Conservation (phyloP, 2,797 vertebrate genomes). For the Acanthurus leucopareius region DNA sequence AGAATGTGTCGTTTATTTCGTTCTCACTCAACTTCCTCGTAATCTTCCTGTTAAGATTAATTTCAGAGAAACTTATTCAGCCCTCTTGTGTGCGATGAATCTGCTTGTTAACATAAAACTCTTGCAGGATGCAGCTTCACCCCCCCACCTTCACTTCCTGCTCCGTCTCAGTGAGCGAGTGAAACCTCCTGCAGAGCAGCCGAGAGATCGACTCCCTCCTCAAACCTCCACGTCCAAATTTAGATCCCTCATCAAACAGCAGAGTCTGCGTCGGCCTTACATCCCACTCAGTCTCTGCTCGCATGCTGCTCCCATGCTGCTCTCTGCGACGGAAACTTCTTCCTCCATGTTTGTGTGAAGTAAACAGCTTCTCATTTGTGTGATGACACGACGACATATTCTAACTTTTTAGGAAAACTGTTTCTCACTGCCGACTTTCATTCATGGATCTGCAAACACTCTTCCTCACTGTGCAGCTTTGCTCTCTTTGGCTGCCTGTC, state of each 20-base stretch:
- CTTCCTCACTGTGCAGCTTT: slow-evolving; percentile 6
- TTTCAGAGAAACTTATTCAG: no score
- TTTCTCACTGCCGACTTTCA: slow-evolving; percentile 2
- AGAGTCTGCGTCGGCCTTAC: not conserved
- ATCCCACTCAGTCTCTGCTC: not conserved
- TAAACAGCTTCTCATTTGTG: slow-evolving; percentile 22
- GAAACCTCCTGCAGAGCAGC: not conserved
- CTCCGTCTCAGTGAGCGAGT: no score
- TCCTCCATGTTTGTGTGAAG: slow-evolving; percentile 20
- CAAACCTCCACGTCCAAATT: slow-evolving; percentile 19
- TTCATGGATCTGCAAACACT: not conserved
- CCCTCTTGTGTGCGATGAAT: no score
- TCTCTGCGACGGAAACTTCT: not conserved
- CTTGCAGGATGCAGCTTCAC: no score
- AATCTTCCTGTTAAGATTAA: no score
- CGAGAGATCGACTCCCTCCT: not conserved
- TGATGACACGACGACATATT: not conserved
- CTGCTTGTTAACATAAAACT: no score
- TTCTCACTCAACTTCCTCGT: no score
- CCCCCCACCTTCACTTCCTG: not conserved
- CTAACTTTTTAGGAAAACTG: slow-evolving; percentile 1
- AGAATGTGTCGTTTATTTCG: no score
- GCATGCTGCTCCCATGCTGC: slow-evolving; percentile 13
- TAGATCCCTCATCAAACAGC: slow-evolving; percentile 22
- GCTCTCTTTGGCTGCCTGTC: slow-evolving; percentile 32